Percentiles rank a stretch among this genome's conserved stretches.
These are phyloP conservation scores for Stichodactyla mertensii DNA, from an alignment of 64 coral and sea anemone genomes.

Conservation along the genomic window DNA sequence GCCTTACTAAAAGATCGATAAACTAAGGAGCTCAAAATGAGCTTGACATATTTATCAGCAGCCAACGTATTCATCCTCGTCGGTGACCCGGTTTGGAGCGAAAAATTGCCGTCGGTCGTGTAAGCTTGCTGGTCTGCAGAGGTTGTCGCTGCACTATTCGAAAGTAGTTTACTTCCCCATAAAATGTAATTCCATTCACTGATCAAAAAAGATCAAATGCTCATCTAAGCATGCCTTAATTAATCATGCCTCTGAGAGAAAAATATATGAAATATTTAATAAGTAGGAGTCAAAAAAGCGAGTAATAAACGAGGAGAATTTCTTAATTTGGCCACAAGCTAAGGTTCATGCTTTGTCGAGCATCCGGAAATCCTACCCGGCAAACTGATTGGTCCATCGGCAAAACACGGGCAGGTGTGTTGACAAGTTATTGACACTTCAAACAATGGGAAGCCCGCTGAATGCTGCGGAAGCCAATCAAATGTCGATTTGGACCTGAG, in stretches of 20 bases:
- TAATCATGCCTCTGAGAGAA: conserved; percentile 21
- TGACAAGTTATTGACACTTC: conserved; percentile 66
- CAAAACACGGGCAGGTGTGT: conserved; percentile 80
- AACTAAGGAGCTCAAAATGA: not conserved
- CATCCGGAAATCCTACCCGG: conserved; percentile 58
- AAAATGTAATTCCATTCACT: not conserved
- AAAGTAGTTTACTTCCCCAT: not conserved
- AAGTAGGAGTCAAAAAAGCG: conserved; percentile 26
- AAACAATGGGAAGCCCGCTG: conserved; percentile 76
- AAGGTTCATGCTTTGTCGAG: conserved; percentile 38
- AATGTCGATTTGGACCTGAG: conserved; percentile 54
- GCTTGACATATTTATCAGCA: not conserved
- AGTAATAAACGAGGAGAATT: conserved; percentile 49
- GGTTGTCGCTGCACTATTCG: not conserved
- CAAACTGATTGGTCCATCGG: conserved; percentile 47
- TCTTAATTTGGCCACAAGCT: conserved; percentile 43
- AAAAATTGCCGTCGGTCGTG: not conserved
- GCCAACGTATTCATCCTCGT: not conserved
- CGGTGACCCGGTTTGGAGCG: not conserved
- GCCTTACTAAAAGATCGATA: not conserved
- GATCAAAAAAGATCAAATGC: conserved; percentile 49
- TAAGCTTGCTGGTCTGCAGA: not conserved
- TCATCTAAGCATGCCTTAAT: conserved; percentile 35
- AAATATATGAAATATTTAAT: conserved; percentile 57
- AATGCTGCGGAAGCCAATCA: conserved; percentile 64